Evolutionary conservation across 2,888 invertebrate species (phyloP).

Genomic region (Aphodius sticticus): DNA sequence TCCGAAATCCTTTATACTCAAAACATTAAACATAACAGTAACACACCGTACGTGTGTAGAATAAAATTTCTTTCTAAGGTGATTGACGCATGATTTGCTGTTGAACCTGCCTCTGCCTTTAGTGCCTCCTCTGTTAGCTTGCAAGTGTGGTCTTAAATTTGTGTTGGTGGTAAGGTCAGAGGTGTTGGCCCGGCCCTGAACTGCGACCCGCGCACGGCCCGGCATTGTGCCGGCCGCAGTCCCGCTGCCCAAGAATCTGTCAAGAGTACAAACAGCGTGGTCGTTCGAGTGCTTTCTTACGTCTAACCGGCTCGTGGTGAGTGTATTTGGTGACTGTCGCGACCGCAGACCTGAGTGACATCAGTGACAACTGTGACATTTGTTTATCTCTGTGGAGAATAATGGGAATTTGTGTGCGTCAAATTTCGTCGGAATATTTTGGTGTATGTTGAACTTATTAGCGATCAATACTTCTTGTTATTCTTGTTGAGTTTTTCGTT

Average conservation of each 20-base stretch:
- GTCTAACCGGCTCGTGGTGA: background rate
- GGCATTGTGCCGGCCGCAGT: slow-evolving; percentile 32
- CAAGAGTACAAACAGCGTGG: background rate
- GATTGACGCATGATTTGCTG: background rate
- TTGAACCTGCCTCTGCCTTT: background rate
- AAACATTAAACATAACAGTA: background rate
- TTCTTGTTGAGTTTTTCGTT: background rate
- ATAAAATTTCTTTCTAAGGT: background rate
- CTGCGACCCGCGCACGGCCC: slow-evolving; percentile 42
- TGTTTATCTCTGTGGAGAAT: too few species aligned
- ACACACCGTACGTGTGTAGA: background rate
- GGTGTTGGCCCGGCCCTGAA: slow-evolving; percentile 45
- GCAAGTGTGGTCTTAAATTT: slow-evolving; percentile 10
- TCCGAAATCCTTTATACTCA: too few species aligned
- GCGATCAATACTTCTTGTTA: background rate
- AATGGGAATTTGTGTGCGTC: too few species aligned
- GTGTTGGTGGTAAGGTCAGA: slow-evolving; percentile 43
- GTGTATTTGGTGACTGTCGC: background rate
- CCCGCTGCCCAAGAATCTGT: background rate
- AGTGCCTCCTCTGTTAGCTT: background rate
- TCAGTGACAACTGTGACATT: background rate
- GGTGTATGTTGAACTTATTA: too few species aligned
- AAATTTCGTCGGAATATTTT: too few species aligned
- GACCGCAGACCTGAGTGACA: background rate
- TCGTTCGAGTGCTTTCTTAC: background rate